Base-by-base conservation (phyloP, 2,888 invertebrate genomes). In the Nemurella pictetii region DNA sequence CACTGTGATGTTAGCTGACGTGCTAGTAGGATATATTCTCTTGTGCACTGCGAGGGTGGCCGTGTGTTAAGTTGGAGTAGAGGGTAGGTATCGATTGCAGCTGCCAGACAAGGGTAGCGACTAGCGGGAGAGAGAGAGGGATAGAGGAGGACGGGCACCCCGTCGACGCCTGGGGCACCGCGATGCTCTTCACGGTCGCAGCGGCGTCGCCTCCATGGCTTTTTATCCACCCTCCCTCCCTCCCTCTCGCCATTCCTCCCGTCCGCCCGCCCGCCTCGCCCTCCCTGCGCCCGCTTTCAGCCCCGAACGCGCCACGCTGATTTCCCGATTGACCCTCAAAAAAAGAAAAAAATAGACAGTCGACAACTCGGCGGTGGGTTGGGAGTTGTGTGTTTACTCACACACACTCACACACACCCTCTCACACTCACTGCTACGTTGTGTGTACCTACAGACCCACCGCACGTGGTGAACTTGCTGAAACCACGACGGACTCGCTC, bases 261-360 rank as follows among this genome's bases (percentile, higher is more conserved):
- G n/a, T n/a, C 75, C 5, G 5, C 78, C 78, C 78, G 1, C 15
- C 55, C 55, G 12, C 55, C 55, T 20, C 55, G 1, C 20, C 15
- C 55, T 15, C 20, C 55, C 55, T 20, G n/a, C n/a, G n/a, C n/a
- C n/a, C 20, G 4, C 20, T 15, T 27, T 5, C 75, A 26, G 55
- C 20, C 75, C 26, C 27, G 28, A 5, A 12, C 5, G n/a, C 30
- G 81, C 72, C 82, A 26, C 55, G 82, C 82, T 82, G 82, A 82
- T 82, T 55, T 55, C 29, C 72, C 55, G 82, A 82, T 82, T 82
- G 82, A 82, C 82, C 72, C 55, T 82, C 55, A 82, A 72, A 55
- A 55, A 26, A 72, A n/a, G n/a, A n/a, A n/a, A n/a, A n/a, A n/a
- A n/a, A n/a, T n/a, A n/a, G n/a, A n/a, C n/a, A 55, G 36, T 26